Conservation (phyloP, 2,888 invertebrate species). For the Mimachlamys varia region DNA sequence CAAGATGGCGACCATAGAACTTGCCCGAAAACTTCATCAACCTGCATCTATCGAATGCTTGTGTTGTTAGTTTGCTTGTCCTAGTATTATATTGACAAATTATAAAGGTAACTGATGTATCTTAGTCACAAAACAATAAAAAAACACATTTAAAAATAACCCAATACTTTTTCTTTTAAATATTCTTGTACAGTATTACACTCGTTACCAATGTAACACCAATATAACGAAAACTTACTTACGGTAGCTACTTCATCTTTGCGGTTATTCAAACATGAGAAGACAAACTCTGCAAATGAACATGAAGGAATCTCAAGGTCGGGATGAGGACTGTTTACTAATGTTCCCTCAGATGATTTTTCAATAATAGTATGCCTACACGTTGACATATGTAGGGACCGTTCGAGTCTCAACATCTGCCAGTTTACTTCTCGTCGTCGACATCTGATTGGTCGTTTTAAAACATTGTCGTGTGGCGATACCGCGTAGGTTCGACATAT, state of each 20-base stretch:
- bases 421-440: neutral
- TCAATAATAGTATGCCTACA: neutral
- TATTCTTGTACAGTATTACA: too few species aligned
- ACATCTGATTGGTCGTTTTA: neutral
- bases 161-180: too few species aligned
- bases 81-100: too few species aligned
- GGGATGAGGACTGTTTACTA: constrained; percentile 40
- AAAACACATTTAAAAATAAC: too few species aligned
- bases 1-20: too few species aligned
- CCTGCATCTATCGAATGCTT: too few species aligned
- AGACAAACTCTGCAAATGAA: constrained; percentile 41
- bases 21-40: too few species aligned
- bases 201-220: too few species aligned
- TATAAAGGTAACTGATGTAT: too few species aligned
- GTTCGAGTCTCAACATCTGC: neutral
- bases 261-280: constrained; percentile 29
- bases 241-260: constrained; percentile 37
- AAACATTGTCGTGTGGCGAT: neutral
- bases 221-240: too few species aligned
- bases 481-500: neutral
- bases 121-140: too few species aligned
- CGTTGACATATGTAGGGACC: neutral
- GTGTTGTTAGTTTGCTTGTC: too few species aligned
- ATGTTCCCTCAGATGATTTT: constrained; percentile 31
- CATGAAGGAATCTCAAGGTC: constrained; percentile 37